Evolutionary conservation across 2,113 vertebrate species (phyloP).

Genomic region (Charadrius vociferus): DNA sequence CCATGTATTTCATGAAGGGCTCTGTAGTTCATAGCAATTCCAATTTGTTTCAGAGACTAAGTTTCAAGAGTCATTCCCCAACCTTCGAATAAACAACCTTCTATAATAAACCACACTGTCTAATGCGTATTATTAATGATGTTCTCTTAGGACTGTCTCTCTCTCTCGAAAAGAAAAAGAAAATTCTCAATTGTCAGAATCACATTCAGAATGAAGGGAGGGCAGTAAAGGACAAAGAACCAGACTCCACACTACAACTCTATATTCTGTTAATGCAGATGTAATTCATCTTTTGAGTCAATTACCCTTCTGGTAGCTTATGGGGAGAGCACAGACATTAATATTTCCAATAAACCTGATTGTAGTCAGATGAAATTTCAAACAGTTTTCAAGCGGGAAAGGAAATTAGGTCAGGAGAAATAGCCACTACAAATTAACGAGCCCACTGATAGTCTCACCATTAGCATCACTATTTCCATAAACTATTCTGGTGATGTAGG

Average conservation of each 20-base stretch:
- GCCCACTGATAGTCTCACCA: constrained; percentile 1
- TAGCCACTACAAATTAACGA: constrained; percentile 25
- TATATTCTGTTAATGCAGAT: constrained; percentile 37
- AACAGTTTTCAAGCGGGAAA: constrained; percentile 30
- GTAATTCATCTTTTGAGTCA: constrained; percentile 51
- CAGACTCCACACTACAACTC: not conserved
- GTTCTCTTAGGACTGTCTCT: not conserved
- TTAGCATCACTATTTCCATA: constrained; percentile 22
- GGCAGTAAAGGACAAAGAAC: constrained; percentile 19
- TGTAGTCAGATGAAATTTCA: constrained; percentile 43
- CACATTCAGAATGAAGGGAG: not conserved
- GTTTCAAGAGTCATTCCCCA: not conserved
- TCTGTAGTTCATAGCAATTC: not conserved
- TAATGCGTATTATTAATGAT: not conserved
- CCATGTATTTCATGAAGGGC: not conserved
- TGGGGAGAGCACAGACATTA: constrained; percentile 15
- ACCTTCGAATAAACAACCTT: not conserved
- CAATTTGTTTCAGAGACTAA: not conserved
- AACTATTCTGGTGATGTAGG: not conserved
- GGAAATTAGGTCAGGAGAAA: constrained; percentile 47
- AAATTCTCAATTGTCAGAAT: not conserved
- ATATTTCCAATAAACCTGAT: constrained; percentile 59
- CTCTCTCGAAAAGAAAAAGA: not conserved
- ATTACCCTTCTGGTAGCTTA: constrained; percentile 49
- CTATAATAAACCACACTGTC: not conserved